phyloP scores from a whole-genome alignment of 2,113 vertebrate genomes.

The Cathartes aura region DNA sequence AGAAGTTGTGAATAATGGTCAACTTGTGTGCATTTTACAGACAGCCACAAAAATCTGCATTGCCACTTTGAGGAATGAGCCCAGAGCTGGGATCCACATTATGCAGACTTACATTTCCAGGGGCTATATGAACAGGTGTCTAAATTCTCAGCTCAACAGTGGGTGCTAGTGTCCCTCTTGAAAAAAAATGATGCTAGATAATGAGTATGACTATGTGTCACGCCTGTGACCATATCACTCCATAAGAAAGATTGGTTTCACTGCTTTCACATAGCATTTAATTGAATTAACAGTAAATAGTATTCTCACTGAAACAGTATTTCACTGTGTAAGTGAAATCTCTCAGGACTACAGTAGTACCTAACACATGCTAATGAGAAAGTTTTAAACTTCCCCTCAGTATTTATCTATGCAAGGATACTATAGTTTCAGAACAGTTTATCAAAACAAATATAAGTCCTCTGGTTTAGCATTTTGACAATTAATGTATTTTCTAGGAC shows the following conservation, averaged over 20 bases:
- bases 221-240: not conserved
- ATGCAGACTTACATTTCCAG: slow-evolving; percentile 7
- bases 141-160: slow-evolving; percentile 27
- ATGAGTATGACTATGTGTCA: not conserved
- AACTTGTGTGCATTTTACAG: slow-evolving; percentile 43
- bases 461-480: slow-evolving; percentile 25
- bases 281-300: slow-evolving; percentile 39
- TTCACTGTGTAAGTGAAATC: slow-evolving; percentile 39
- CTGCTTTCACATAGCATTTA: slow-evolving; percentile 22
- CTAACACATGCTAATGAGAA: slow-evolving; percentile 56
- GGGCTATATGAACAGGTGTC: slow-evolving; percentile 47
- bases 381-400: slow-evolving; percentile 22
- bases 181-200: slow-evolving; percentile 9
- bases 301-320: slow-evolving; percentile 44
- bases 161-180: not conserved
- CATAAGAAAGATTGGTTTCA: slow-evolving; percentile 21
- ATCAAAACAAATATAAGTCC: slow-evolving; percentile 3
- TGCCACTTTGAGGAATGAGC: slow-evolving; percentile 35
- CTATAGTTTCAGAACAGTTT: slow-evolving; percentile 20
- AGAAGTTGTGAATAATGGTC: slow-evolving; percentile 52
- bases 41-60: slow-evolving; percentile 45
- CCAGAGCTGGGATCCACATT: not conserved
- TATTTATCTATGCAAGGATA: slow-evolving; percentile 44
- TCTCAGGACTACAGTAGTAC: slow-evolving; percentile 2
- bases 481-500: not conserved